Evolutionary conservation across 2,113 vertebrate species (phyloP).

Genomic region (Anoura caudifer): DNA sequence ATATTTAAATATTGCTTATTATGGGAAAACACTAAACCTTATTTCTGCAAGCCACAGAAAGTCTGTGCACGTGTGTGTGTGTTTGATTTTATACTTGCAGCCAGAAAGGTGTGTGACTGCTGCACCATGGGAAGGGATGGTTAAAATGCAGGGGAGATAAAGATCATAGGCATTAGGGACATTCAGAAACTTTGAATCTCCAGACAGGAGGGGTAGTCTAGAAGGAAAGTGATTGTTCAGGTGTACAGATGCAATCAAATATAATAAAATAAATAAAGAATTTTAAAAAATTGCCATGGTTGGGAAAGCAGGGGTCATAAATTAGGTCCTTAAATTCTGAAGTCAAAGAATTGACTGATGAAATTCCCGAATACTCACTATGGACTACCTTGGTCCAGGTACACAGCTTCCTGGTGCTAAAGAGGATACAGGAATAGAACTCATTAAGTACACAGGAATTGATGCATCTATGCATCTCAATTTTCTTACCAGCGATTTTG

Average conservation of each 20-base stretch:
- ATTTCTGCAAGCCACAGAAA: background rate
- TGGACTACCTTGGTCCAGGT: background rate
- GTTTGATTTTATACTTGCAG: background rate
- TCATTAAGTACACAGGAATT: background rate
- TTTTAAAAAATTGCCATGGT: background rate
- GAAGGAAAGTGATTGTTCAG: background rate
- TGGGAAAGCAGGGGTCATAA: background rate
- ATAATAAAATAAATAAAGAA: background rate
- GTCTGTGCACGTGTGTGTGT: background rate
- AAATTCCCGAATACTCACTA: background rate
- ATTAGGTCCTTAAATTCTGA: background rate
- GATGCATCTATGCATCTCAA: background rate
- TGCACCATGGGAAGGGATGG: background rate
- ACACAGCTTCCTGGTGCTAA: background rate
- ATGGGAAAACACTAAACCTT: background rate
- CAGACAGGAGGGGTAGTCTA: background rate
- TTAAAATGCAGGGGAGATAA: background rate
- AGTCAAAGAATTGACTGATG: background rate
- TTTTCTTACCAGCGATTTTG: background rate
- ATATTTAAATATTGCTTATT: background rate
- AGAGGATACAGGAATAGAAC: background rate
- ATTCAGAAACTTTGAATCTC: background rate
- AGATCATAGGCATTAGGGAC: background rate
- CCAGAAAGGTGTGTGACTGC: background rate
- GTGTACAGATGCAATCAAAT: background rate